phyloP scores from a whole-genome alignment of 1,140 invertebrate genomes.

The Proales similis region DNA sequence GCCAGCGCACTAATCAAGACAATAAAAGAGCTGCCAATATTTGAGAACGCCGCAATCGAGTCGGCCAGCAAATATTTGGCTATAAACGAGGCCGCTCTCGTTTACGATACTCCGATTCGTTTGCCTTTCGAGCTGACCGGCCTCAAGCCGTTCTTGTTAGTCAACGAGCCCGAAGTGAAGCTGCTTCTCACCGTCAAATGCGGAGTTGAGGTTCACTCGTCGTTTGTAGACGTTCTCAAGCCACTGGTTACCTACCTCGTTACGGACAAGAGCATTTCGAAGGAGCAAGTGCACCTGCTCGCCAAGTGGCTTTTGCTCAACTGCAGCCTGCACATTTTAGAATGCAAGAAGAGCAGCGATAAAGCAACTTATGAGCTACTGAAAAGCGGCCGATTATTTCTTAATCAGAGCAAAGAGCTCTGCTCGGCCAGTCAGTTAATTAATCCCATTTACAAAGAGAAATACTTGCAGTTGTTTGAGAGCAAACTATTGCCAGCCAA shows the following conservation, averaged over 20 bases:
- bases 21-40: conserved; percentile 34
- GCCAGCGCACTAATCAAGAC: conserved; percentile 2
- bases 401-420: conserved; percentile 18
- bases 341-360: not conserved
- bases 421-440: conserved; percentile 28
- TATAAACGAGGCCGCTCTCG: not conserved
- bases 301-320: conserved; percentile 34
- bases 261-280: not conserved
- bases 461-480: conserved; percentile 18
- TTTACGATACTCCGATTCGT: conserved; percentile 30
- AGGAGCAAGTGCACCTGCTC: conserved; percentile 4
- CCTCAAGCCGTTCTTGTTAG: conserved; percentile 6
- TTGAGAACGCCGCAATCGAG: conserved; percentile 22
- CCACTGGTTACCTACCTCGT: conserved; percentile 1
- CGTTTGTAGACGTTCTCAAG: conserved; percentile 10
- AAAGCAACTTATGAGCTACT: not conserved
- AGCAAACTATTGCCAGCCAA: conserved; percentile 1
- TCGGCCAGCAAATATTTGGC: conserved; percentile 13
- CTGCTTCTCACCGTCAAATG: conserved; percentile 3
- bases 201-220: not conserved
- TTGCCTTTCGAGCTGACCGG: conserved; percentile 23
- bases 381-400: not conserved
- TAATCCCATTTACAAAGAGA: conserved; percentile 22
- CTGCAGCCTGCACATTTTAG: conserved; percentile 7
- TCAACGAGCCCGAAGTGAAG: conserved; percentile 9